Evolutionary conservation across 2,113 vertebrate species (phyloP).

Genomic region (Anas platyrhynchos): DNA sequence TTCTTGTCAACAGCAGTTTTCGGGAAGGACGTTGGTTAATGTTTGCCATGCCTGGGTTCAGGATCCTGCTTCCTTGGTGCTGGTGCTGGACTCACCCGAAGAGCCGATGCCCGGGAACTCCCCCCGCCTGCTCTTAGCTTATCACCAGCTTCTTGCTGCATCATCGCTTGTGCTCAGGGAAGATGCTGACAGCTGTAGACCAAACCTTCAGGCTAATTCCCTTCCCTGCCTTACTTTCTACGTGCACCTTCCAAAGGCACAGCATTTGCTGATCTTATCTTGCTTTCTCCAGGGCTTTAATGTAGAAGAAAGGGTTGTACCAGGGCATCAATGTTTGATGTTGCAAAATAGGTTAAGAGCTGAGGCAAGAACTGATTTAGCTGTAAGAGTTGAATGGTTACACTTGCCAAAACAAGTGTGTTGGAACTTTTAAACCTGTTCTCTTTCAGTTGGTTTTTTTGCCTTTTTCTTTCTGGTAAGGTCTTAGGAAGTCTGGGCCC

Average conservation of each 20-base stretch:
- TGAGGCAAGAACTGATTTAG: not conserved
- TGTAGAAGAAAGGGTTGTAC: not conserved
- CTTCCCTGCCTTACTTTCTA: not conserved
- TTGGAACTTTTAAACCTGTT: not conserved
- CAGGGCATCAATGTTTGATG: fast-evolving
- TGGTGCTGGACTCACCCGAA: not conserved
- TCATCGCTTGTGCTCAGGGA: fast-evolving
- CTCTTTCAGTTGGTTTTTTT: not conserved
- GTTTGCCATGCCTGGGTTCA: not conserved
- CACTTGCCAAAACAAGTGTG: not conserved
- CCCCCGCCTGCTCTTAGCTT: not conserved
- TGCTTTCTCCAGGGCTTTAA: fast-evolving
- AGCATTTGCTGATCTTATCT: not conserved
- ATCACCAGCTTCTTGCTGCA: not conserved
- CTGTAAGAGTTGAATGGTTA: not conserved
- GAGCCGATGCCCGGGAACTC: not conserved
- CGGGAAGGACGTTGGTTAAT: not conserved
- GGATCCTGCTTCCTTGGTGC: not conserved
- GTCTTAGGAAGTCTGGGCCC: not conserved
- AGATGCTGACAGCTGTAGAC: not conserved
- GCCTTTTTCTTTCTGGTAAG: not conserved
- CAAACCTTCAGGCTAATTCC: not conserved
- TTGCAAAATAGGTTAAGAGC: not conserved
- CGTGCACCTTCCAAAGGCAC: fast-evolving
- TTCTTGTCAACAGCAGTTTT: not conserved